A percentile compares a stretch with the other conserved stretches of the same genome.
phyloP scores from a whole-genome alignment of 1,140 invertebrate species.

The Halictus rubicundus region DNA sequence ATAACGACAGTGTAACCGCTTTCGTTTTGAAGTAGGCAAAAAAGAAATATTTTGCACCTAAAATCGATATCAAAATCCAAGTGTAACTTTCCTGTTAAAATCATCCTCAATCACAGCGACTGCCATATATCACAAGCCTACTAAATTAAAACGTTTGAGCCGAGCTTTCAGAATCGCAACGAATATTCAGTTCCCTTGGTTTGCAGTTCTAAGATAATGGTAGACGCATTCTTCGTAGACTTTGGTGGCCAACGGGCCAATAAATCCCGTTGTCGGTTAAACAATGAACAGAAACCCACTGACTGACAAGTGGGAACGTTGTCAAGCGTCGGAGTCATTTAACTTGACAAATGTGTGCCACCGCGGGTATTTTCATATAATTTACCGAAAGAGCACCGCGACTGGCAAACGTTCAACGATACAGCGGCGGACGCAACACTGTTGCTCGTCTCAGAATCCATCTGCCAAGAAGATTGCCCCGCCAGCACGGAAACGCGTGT shows the following conservation, averaged over 20 bases:
- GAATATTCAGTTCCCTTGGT: neutral
- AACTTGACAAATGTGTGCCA: neutral
- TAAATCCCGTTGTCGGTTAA: neutral
- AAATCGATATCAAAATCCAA: too few relatives aligned
- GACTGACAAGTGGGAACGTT: neutral
- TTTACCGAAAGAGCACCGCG: neutral
- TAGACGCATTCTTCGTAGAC: neutral
- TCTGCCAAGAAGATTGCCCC: neutral
- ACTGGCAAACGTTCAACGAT: conserved; percentile 30
- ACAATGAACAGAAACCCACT: neutral
- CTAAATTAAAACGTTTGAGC: too few relatives aligned
- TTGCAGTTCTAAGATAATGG: neutral
- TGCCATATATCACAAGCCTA: too few relatives aligned
- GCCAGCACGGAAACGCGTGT: conserved; percentile 20
- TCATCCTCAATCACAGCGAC: too few relatives aligned
- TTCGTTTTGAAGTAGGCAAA: too few relatives aligned
- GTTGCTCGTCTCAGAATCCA: conserved; percentile 1
- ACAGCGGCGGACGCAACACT: neutral
- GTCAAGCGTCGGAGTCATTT: neutral
- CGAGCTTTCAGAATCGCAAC: neutral
- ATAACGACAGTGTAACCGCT: too few relatives aligned
- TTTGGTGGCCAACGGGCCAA: neutral
- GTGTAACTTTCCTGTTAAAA: too few relatives aligned
- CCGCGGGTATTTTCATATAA: conserved; percentile 6
- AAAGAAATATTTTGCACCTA: too few relatives aligned